Evolutionary conservation across 2,113 vertebrate genomes (phyloP), one percentile per base, ranked within the genome.

Genomic region (Dunckerocampus dactyliophorus): DNA sequence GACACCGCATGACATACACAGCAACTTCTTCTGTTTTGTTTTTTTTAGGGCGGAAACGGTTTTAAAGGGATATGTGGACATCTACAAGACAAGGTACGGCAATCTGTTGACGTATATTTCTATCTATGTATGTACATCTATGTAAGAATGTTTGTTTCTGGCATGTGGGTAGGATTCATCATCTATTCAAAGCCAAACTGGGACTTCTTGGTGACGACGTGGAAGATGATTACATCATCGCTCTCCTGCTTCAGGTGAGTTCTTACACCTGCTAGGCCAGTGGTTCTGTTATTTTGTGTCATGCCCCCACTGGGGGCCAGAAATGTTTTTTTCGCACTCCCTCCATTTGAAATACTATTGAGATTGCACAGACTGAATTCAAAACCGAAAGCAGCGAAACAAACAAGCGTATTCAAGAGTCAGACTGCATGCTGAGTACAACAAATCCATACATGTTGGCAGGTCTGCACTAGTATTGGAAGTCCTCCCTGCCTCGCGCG

Each of bases 181-280:
- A 91, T 59, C 69, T 93, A 13, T 93, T 93, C 74, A 92, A 88
- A 85, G 75, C 64, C 52, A 94, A 93, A 73, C 47, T 92, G 77
- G 92, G 93, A 47, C 83, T 94, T 24, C 80, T 91, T 42, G 88
- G 88, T 45, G 74, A 91, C 22, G 75, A 65, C 10, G 73, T 90
- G 31, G 69, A 66, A 8, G 90, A 94, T 62, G 72, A 64, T 10
- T 70, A 89, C 79, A 76, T 93, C 65, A 82, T 91, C 78, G 85
- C 83, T 59, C 85, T 89, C 78, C 88, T 94, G 49, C 79, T 94
- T 51, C 87, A 88, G 69, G 92, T 90, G 68, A 87, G 90, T 58
- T 46, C 19, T 16, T 19, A 31, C 22, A 6, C 8, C 8, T 11
- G 10, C 6, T 37, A 37, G 7, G 9, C 9, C 34, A 37, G 34